Evolutionary conservation across 2,888 invertebrate genomes (phyloP).

Genomic region (Chrysolina haemoptera): DNA sequence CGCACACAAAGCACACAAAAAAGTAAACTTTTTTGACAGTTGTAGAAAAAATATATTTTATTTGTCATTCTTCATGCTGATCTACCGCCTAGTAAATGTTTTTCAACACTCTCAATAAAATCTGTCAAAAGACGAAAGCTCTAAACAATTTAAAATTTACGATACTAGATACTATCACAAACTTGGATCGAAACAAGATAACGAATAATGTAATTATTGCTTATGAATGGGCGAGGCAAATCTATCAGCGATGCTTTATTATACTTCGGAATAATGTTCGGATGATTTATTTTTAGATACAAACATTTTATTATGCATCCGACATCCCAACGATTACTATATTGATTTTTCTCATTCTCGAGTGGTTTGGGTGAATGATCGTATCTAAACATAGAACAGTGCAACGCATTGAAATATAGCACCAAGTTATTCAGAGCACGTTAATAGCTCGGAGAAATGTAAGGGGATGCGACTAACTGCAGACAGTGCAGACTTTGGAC

Average conservation of each 20-base stretch:
- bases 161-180: no score
- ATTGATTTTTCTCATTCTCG: conserved; percentile 38
- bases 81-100: no score
- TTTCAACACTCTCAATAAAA: no score
- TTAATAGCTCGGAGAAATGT: conserved; percentile 6
- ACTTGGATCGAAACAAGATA: no score
- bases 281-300: conserved; percentile 21
- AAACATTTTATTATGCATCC: conserved; percentile 3
- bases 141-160: no score
- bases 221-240: neutral
- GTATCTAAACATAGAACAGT: conserved; percentile 37
- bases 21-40: no score
- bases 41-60: no score
- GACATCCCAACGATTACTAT: conserved; percentile 34
- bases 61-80: no score
- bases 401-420: conserved; percentile 34
- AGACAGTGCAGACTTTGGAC: conserved; percentile 14
- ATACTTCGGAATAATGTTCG: conserved; percentile 11
- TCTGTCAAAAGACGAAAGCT: no score
- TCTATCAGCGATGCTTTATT: neutral
- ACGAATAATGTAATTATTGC: no score
- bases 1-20: no score
- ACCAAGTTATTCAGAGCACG: conserved; percentile 30
- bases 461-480: conserved; percentile 13
- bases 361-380: conserved; percentile 43